Percentiles rank a stretch among this genome's conserved stretches.
Evolutionary conservation across 2,113 vertebrate species (phyloP).

Genomic region (Madoqua kirkii): DNA sequence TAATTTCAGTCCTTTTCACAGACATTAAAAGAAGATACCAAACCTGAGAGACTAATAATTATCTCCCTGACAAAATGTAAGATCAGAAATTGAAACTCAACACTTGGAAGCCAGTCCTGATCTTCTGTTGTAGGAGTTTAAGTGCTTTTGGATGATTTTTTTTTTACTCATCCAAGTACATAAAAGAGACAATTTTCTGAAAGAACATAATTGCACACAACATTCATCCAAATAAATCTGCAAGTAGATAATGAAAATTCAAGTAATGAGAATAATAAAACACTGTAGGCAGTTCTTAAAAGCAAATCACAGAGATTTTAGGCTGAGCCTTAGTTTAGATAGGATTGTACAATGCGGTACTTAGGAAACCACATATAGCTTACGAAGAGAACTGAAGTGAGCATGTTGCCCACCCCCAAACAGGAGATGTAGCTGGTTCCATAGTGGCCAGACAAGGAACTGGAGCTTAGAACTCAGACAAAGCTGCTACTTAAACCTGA

Average conservation of each 20-base stretch:
- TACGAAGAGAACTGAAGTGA: not conserved
- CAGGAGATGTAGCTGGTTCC: not conserved
- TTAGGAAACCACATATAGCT: not conserved
- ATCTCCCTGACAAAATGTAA: conserved; percentile 43
- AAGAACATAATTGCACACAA: conserved; percentile 79
- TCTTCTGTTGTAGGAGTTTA: conserved; percentile 56
- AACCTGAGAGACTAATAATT: conserved; percentile 31
- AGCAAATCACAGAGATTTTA: conserved; percentile 67
- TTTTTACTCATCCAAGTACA: conserved; percentile 72
- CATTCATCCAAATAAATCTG: conserved; percentile 77
- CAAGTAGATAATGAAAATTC: conserved; percentile 78
- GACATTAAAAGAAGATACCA: not conserved
- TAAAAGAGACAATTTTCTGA: conserved; percentile 77
- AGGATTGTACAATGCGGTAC: conserved; percentile 33
- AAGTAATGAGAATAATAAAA: conserved; percentile 79
- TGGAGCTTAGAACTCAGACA: not conserved
- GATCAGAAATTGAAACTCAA: conserved; percentile 64
- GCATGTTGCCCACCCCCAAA: rapidly evolving
- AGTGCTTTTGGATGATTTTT: conserved; percentile 70
- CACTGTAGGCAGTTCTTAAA: conserved; percentile 66
- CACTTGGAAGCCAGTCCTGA: conserved; percentile 58
- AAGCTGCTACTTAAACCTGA: not conserved
- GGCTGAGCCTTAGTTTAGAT: conserved; percentile 42
- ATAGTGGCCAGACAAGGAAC: not conserved
- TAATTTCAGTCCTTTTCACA: not conserved